phyloP scores from a whole-genome alignment of 1,140 invertebrate genomes.

The Dinoponera quadriceps region DNA sequence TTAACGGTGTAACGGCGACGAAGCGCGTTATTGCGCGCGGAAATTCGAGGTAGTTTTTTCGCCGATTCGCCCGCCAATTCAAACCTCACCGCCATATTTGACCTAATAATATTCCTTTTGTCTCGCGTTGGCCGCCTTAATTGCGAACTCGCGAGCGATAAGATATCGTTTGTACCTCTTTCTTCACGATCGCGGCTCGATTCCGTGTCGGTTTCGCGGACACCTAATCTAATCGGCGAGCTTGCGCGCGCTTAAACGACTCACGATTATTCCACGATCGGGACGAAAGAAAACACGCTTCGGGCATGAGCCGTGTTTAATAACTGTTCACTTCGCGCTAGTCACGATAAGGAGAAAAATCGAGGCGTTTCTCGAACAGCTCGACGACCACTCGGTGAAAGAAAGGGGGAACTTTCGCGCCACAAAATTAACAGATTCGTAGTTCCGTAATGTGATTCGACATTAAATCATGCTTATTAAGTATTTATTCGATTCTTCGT shows the following conservation, averaged over 20 bases:
- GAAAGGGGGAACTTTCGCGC: too few species aligned
- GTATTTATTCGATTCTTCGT: too few species aligned
- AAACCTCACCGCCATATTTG: neutral
- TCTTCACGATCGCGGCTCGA: constrained; percentile 18
- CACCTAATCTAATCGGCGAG: constrained; percentile 40
- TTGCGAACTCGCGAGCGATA: constrained; percentile 35
- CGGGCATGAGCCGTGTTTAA: neutral
- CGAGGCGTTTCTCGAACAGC: too few species aligned
- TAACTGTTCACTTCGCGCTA: neutral
- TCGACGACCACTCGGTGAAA: too few species aligned
- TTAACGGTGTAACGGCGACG: neutral
- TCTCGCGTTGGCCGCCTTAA: constrained; percentile 5
- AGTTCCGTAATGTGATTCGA: too few species aligned
- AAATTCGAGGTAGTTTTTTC: constrained; percentile 17
- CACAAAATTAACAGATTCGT: too few species aligned
- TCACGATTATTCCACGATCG: neutral
- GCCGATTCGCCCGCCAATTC: neutral
- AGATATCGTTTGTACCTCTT: neutral
- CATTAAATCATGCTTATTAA: too few species aligned
- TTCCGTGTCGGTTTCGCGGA: neutral
- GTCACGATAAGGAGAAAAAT: neutral
- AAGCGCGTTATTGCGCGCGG: constrained; percentile 2
- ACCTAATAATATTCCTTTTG: neutral
- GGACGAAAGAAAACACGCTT: neutral
- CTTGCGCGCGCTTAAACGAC: neutral